A percentile compares a stretch with the other conserved stretches of the same genome.
Conservation (phyloP, 1,140 invertebrate species). For the Lycorma delicatula region DNA sequence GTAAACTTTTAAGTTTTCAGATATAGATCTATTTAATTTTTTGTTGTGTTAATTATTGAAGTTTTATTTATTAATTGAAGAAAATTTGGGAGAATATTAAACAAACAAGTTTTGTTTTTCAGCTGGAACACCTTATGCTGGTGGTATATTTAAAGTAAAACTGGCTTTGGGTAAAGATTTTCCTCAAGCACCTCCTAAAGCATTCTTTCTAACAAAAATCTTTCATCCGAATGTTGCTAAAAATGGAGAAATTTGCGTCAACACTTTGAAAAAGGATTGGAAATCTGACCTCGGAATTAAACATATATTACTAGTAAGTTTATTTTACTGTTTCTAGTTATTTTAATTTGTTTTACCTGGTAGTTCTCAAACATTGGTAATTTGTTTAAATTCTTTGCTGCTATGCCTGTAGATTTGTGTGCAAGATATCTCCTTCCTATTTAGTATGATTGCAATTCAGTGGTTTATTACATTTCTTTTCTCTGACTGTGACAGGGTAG, state of each 20-base stretch:
- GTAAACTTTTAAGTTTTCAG: neutral
- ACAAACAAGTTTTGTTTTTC: slow-evolving; percentile 23
- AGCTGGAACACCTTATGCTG: slow-evolving; percentile 79
- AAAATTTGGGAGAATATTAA: no score
- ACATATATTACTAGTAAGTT: slow-evolving; percentile 81
- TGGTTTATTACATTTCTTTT: no score
- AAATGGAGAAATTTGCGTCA: slow-evolving; percentile 95
- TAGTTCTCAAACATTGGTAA: neutral
- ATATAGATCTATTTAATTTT: neutral
- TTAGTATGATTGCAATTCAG: no score
- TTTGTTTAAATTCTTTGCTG: no score
- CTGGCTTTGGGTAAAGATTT: slow-evolving; percentile 87
- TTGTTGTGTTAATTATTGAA: neutral
- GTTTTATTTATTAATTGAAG: neutral
- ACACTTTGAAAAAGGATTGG: slow-evolving; percentile 96
- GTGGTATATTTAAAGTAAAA: slow-evolving; percentile 82
- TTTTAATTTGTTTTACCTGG: neutral
- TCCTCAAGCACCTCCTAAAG: slow-evolving; percentile 86
- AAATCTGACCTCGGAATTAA: slow-evolving; percentile 91
- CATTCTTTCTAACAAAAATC: slow-evolving; percentile 92
- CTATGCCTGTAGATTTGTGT: no score
- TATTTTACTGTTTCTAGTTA: slow-evolving; percentile 3
- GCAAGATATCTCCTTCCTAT: no score
- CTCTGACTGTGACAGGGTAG: no score
- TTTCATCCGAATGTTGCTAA: slow-evolving; percentile 95